Evolutionary conservation across 1,140 invertebrate species (phyloP).

Genomic region (Hyposmocoma kahamanoa): DNA sequence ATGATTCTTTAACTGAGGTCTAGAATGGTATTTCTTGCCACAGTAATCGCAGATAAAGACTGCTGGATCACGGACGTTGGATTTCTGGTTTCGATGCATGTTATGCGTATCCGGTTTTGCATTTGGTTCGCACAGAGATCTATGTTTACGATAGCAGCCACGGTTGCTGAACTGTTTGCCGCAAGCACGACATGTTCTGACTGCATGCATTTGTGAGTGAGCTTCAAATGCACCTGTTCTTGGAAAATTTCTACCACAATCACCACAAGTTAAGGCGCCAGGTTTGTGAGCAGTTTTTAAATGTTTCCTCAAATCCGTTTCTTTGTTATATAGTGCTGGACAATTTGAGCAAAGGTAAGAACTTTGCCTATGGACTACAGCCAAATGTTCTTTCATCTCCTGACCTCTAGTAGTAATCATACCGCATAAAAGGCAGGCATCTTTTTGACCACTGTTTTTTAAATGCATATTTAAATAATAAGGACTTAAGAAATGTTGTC

Average conservation of each 20-base stretch:
- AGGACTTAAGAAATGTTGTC: constrained; percentile 52
- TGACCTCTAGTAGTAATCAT: constrained; percentile 32
- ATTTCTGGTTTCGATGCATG: constrained; percentile 35
- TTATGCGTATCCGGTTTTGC: constrained; percentile 41
- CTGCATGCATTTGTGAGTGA: constrained; percentile 56
- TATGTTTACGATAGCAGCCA: constrained; percentile 47
- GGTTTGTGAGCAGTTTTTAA: constrained; percentile 33
- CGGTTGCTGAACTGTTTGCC: constrained; percentile 50
- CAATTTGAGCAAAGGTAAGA: constrained; percentile 39
- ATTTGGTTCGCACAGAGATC: constrained; percentile 49
- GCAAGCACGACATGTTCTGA: constrained; percentile 48
- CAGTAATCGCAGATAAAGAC: constrained; percentile 64
- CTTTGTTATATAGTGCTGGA: constrained; percentile 32
- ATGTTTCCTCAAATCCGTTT: constrained; percentile 32
- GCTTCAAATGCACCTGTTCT: constrained; percentile 41
- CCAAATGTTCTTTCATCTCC: constrained; percentile 47
- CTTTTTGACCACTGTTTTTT: constrained; percentile 53
- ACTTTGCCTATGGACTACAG: constrained; percentile 26
- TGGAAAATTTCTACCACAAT: constrained; percentile 50
- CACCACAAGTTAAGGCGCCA: constrained; percentile 33
- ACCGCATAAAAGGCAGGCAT: constrained; percentile 46
- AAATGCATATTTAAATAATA: constrained; percentile 58
- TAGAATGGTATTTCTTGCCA: constrained; percentile 48
- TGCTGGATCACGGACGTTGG: constrained; percentile 53
- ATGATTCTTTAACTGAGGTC: constrained; percentile 62